Evolutionary conservation across 2,113 vertebrate genomes (phyloP).

Genomic region (Arvicanthis niloticus): DNA sequence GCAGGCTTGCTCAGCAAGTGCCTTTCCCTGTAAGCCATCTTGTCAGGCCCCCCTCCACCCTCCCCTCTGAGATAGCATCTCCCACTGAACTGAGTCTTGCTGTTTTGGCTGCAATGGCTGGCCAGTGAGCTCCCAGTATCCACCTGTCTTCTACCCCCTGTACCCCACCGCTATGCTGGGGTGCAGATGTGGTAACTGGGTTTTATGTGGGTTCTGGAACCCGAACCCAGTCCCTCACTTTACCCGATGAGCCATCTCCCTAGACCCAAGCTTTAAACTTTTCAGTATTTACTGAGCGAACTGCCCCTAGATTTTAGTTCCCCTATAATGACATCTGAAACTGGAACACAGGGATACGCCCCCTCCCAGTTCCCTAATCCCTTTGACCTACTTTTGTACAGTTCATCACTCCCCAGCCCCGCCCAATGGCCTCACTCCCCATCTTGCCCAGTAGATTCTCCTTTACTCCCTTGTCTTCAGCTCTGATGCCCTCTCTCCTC

Average conservation of each 20-base stretch:
- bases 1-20: not conserved
- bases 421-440: not conserved
- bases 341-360: not conserved
- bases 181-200: not conserved
- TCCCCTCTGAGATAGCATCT: not conserved
- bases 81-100: not conserved
- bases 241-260: not conserved
- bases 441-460: not conserved
- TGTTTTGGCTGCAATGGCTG: too few species aligned
- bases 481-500: not conserved
- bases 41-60: not conserved
- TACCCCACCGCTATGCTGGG: not conserved
- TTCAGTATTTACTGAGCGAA: not conserved
- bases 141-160: too few species aligned
- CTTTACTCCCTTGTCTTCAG: too few species aligned
- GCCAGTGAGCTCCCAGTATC: not conserved
- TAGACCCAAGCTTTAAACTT: not conserved
- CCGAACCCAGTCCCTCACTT: not conserved
- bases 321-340: slow-evolving; percentile 52
- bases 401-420: not conserved
- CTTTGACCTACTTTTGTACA: not conserved
- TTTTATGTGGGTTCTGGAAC: not conserved
- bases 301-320: slow-evolving; percentile 7
- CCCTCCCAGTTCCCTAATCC: slow-evolving; percentile 37
- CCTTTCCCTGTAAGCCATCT: not conserved